Conservation (phyloP, 2,888 invertebrate genomes). For the Petrolisthes cinctipes region DNA sequence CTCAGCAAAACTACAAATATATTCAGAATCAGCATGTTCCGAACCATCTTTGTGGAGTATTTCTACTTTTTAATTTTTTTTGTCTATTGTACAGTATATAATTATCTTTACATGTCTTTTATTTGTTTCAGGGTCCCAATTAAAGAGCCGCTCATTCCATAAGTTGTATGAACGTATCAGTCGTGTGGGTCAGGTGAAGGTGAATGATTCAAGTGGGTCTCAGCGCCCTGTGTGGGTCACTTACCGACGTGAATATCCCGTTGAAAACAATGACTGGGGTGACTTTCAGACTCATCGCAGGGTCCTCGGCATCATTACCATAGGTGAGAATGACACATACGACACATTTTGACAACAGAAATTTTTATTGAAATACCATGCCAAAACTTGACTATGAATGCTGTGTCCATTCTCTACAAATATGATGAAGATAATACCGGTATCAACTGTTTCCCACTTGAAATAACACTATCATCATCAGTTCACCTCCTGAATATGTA, state of each 20-base stretch:
- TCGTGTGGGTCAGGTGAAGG: slow-evolving; percentile 81
- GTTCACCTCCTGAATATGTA: too few species aligned
- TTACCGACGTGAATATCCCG: slow-evolving; percentile 90
- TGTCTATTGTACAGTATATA: neutral
- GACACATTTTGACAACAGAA: neutral
- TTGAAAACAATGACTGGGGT: slow-evolving; percentile 97
- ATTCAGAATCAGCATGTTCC: too few species aligned
- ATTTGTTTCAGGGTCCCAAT: slow-evolving; percentile 68
- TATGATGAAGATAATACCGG: too few species aligned
- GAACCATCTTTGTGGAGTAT: too few species aligned
- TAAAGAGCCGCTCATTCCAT: slow-evolving; percentile 75
- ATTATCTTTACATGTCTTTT: neutral
- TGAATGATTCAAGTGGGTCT: slow-evolving; percentile 84
- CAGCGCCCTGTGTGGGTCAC: slow-evolving; percentile 85
- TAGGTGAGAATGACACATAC: slow-evolving; percentile 70
- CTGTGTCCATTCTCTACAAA: too few species aligned
- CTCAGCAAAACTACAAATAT: too few species aligned
- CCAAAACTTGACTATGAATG: too few species aligned
- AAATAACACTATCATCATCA: too few species aligned
- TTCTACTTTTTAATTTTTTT: neutral
- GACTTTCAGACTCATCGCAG: slow-evolving; percentile 95
- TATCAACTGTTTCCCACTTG: too few species aligned
- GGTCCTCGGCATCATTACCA: slow-evolving; percentile 86
- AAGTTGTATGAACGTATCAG: slow-evolving; percentile 87
- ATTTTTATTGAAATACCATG: neutral